Evolutionary conservation across 2,888 invertebrate genomes (phyloP).

Genomic region (Diachrysia chrysitis): DNA sequence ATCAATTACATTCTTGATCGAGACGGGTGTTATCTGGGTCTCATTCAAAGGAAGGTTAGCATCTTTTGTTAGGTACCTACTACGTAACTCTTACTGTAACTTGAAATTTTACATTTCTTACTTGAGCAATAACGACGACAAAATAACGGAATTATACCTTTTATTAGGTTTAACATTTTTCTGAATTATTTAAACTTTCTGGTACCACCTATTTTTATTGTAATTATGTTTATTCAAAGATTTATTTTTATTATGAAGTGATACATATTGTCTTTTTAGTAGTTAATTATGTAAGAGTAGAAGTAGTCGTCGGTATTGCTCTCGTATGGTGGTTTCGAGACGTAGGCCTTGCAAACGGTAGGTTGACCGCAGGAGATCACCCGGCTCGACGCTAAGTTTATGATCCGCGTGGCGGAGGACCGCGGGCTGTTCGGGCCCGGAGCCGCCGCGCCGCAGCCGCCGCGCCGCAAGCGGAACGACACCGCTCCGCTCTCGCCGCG

Average conservation of each 20-base stretch:
- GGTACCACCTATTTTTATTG: too few relatives aligned
- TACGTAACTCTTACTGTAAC: background rate
- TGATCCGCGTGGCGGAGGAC: constrained; percentile 95
- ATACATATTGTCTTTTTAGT: too few relatives aligned
- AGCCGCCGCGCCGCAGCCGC: constrained; percentile 76
- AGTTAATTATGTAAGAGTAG: background rate
- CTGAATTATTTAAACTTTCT: too few relatives aligned
- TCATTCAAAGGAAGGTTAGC: constrained; percentile 91
- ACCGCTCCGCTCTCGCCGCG: constrained; percentile 75
- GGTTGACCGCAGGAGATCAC: constrained; percentile 90
- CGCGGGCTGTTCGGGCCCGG: constrained; percentile 92
- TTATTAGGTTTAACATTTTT: background rate
- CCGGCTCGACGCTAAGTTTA: constrained; percentile 94
- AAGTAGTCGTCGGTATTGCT: constrained; percentile 1
- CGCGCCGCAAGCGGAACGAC: constrained; percentile 71
- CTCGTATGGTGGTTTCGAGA: constrained; percentile 33
- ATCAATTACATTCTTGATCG: constrained; percentile 84
- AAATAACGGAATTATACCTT: background rate
- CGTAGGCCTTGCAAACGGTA: constrained; percentile 63
- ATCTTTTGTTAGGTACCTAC: constrained; percentile 20
- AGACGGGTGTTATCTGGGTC: constrained; percentile 91
- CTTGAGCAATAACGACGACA: constrained; percentile 3
- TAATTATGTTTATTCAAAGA: too few relatives aligned
- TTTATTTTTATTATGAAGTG: too few relatives aligned
- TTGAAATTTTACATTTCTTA: background rate